phyloP scores from a whole-genome alignment of 2,797 vertebrate genomes.

The Sebastes vulpes region DNA sequence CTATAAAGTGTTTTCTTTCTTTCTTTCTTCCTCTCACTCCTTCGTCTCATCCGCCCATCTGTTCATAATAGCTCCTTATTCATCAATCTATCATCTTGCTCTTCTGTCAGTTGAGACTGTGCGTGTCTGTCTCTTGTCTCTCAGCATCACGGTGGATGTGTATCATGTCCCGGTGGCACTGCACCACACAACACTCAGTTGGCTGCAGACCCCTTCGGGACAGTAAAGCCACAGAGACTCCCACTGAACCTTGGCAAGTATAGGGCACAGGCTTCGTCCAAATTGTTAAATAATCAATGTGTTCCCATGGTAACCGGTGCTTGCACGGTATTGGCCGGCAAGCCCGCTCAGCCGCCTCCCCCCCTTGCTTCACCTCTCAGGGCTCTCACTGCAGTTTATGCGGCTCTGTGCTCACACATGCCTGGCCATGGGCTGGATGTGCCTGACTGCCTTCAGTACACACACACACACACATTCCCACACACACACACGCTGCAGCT shows the following conservation, averaged over 20 bases:
- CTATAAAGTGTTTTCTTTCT: conserved; percentile 11
- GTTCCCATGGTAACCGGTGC: conserved; percentile 82
- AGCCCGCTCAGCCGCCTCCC: conserved; percentile 57
- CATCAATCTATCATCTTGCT: conserved; percentile 51
- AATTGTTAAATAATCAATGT: conserved; percentile 89
- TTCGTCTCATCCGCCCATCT: conserved; percentile 62
- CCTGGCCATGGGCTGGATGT: conserved; percentile 52
- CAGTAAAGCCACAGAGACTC: conserved; percentile 76
- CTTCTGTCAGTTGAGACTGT: conserved; percentile 51
- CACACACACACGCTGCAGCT: not conserved
- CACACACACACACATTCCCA: not conserved
- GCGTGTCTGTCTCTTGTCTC: conserved; percentile 63
- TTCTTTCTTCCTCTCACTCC: conserved; percentile 46
- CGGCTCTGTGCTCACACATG: conserved; percentile 59
- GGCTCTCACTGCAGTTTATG: conserved; percentile 74
- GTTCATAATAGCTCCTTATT: conserved; percentile 53
- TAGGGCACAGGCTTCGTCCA: conserved; percentile 71
- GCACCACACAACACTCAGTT: conserved; percentile 65
- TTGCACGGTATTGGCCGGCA: conserved; percentile 63
- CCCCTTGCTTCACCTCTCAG: conserved; percentile 63
- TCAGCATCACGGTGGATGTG: conserved; percentile 43
- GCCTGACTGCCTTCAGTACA: conserved; percentile 33
- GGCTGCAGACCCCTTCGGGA: conserved; percentile 73
- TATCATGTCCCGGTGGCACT: conserved; percentile 52
- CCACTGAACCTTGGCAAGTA: conserved; percentile 78